Evolutionary conservation across 2,888 invertebrate species (phyloP), one percentile per base, ranked within the genome.

Genomic region (Meta bourneti): DNA sequence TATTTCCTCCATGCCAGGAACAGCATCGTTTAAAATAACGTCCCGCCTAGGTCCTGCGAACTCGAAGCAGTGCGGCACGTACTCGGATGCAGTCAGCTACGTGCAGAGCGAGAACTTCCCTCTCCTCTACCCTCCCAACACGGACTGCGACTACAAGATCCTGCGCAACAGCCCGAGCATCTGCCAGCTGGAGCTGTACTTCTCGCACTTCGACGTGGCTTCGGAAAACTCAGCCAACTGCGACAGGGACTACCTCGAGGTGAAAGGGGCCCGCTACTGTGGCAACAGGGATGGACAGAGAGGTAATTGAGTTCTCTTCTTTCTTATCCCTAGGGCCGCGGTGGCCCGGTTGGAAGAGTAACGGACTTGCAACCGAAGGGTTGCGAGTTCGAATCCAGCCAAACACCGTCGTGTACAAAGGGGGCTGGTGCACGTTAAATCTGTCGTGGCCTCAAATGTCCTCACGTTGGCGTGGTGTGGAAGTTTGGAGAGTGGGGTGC

Each of bases 91-190:
- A 7, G 85, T 79, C n/a, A 81, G 77, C 20, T 70, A 70, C 34
- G 88, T 93, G 20, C 92, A 92, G 74, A 93, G 91, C 48, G 93
- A 92, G 51, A 94, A 93, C 83, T 94, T 93, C 83, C 94, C 94
- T 0, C 80, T 92, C 1, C 80, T 93, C 8, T 94, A 94, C 52
- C 80, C 85, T 6, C 80, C 93, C 0, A 93, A 93, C 74, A 93
- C 93, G 1, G 93, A 94, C 78, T 94, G 94, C 71, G 89, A 93
- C 9, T 94, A 93, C 82, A 80, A 91, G 48, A 91, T 94, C 20
- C 87, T 91, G 72, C 89, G 93, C 0, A 71, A 82, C 70, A 84
- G 83, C 49, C 78, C 79, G 4, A 89, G 79, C 48, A 92, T 94
- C 69, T 94, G 94, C 82, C 92, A 93, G 7, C 83, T 94, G 19